A percentile compares a stretch with the other conserved stretches of the same genome.
Conservation (phyloP, 2,888 invertebrate genomes). For the Napeogenes sylphis region DNA sequence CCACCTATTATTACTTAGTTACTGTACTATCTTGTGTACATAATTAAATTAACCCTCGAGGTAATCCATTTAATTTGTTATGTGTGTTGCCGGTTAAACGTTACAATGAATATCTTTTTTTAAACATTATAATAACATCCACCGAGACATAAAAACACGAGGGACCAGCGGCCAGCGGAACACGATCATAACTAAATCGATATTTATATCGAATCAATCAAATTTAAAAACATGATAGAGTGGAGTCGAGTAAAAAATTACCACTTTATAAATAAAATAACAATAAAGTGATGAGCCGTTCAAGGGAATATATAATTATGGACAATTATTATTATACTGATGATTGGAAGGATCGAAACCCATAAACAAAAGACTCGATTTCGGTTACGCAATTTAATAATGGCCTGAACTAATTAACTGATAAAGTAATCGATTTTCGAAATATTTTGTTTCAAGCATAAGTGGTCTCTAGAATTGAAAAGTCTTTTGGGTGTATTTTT, state of each 20-base stretch:
- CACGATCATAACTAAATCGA: constrained; percentile 73
- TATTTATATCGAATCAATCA: constrained; percentile 77
- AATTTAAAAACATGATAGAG: constrained; percentile 74
- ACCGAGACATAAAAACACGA: constrained; percentile 53
- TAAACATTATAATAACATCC: background rate
- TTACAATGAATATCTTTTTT: background rate
- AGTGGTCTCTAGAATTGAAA: constrained; percentile 37
- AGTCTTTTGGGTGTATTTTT: constrained; percentile 43
- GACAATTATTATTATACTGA: constrained; percentile 77
- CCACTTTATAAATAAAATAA: constrained; percentile 79
- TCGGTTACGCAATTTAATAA: constrained; percentile 74
- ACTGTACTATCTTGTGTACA: background rate
- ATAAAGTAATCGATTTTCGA: constrained; percentile 54
- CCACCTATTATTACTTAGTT: constrained; percentile 19
- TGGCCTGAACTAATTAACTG: constrained; percentile 68
- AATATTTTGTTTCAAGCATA: constrained; percentile 39
- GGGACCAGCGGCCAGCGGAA: constrained; percentile 55
- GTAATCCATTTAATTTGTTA: constrained; percentile 21
- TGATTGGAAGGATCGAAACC: constrained; percentile 76
- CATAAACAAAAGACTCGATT: constrained; percentile 76
- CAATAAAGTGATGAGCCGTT: constrained; percentile 75
- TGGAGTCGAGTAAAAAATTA: constrained; percentile 73
- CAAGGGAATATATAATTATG: constrained; percentile 77
- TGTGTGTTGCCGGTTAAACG: background rate
- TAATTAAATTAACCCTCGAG: constrained; percentile 14